Base-by-base conservation (phyloP, 1,140 invertebrate genomes). In the Drosophila orena region DNA sequence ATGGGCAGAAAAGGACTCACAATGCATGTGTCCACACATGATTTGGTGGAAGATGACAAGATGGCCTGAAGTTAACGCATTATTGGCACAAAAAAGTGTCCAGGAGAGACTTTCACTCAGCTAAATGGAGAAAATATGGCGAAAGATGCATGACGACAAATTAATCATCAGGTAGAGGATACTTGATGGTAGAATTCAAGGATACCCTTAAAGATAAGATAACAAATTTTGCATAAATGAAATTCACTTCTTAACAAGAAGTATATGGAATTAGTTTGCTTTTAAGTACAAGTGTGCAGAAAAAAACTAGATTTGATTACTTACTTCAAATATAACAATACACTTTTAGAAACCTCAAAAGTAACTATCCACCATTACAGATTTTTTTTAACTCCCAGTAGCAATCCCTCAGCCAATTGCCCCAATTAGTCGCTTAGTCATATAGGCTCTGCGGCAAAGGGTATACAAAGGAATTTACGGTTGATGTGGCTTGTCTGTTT, bases 401-500 rank as follows among this genome's bases (percentile, higher is more conserved):
- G 44, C 8, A 4, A 14, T 2, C 0, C n/a, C 38, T 11, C 2
- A 17, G 0, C n/a, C 1, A 4, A 2, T 10, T 17, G 12, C 1
- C 1, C 17, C n/a, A 66, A 24, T 65, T 64, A 2, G 14, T 12
- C 8, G 14, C 8, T 65, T 64, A 2, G 14, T 12, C 8, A 17
- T 12, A 3, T 24, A 42, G 43, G n/a, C 27, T 42, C n/a, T 4
- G 4, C 15, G 2, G 4, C n/a, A 10, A 20, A 70, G 64, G 20
- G 65, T 70, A 70, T 57, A 68, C 69, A 71, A 80, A 80, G 46
- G 46, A 74, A 58, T 70, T 83, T 53, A 75, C 47, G 70, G 70
- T 78, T 62, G 43, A 66, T 71, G 75, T 83, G 79, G 49, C 75
- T 81, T 75, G 62, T 54, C 70, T 65, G 70, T 75, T 64, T 70